Evolutionary conservation across 2,113 vertebrate genomes (phyloP).

Genomic region (Melanerpes aurifrons): DNA sequence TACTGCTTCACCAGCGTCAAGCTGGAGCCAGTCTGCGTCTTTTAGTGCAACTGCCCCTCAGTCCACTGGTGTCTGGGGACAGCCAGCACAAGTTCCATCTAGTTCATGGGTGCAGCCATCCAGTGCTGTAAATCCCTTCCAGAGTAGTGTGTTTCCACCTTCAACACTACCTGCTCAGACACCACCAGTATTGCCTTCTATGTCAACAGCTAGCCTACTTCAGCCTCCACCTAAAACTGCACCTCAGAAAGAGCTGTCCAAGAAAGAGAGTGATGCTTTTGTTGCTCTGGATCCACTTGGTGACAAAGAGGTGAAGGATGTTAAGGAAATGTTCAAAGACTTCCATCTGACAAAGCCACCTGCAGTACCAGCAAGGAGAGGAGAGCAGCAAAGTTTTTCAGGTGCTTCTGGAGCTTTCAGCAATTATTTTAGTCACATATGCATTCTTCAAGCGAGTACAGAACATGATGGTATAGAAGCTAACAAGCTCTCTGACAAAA

Average conservation of each 20-base stretch:
- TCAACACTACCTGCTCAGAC: neutral
- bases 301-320: conserved; percentile 88
- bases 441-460: conserved; percentile 76
- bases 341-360: conserved; percentile 91
- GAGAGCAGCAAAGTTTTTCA: conserved; percentile 73
- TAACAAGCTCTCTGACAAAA: conserved; percentile 73
- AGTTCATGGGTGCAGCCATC: conserved; percentile 78
- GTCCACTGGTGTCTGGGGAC: conserved; percentile 77
- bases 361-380: conserved; percentile 85
- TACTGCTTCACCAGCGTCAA: conserved; percentile 53
- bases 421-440: conserved; percentile 82
- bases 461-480: conserved; percentile 82
- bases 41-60: conserved; percentile 71
- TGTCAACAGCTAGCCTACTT: conserved; percentile 63
- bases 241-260: conserved; percentile 76
- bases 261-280: conserved; percentile 88
- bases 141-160: conserved; percentile 74
- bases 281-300: conserved; percentile 91
- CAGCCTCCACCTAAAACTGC: conserved; percentile 85
- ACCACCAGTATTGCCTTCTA: conserved; percentile 37
- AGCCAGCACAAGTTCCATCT: conserved; percentile 51
- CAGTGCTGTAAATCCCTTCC: conserved; percentile 83
- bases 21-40: conserved; percentile 83
- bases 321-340: conserved; percentile 97
- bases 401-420: conserved; percentile 75